Percentiles rank a stretch among this genome's conserved stretches.
Evolutionary conservation across 2,797 vertebrate genomes (phyloP).

Genomic region (Clamator glandarius): DNA sequence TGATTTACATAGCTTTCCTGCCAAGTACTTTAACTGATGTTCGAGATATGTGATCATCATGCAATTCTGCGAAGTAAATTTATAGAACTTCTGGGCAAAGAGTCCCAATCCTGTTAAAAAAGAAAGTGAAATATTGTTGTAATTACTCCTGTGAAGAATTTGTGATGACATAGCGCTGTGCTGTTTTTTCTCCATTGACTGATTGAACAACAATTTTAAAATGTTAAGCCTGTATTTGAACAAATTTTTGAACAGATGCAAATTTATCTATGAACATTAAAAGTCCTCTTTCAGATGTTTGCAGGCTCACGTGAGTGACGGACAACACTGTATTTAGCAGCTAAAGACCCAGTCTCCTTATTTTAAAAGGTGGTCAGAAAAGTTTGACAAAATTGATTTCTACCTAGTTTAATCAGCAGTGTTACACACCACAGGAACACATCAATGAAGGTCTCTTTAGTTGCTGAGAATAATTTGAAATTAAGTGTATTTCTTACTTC

Average conservation of each 20-base stretch:
- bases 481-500: neutral
- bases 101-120: conserved; percentile 49
- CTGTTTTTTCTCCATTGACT: neutral
- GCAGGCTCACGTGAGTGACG: neutral
- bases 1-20: conserved; percentile 45
- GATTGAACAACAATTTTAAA: conserved; percentile 3
- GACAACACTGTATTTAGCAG: neutral
- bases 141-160: conserved; percentile 40
- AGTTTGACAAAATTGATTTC: neutral
- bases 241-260: neutral
- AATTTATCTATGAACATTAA: neutral
- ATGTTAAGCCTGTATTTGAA: neutral
- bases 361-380: neutral
- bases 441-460: neutral
- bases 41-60: conserved; percentile 31
- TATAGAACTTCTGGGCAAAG: conserved; percentile 49
- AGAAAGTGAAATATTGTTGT: conserved; percentile 60
- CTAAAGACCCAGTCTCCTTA: neutral
- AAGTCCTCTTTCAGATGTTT: neutral
- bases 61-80: conserved; percentile 39
- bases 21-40: conserved; percentile 5
- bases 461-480: neutral
- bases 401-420: neutral
- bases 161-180: neutral
- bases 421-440: neutral